Evolutionary conservation across 2,888 invertebrate genomes (phyloP).

Genomic region (Hyposoter didymator): DNA sequence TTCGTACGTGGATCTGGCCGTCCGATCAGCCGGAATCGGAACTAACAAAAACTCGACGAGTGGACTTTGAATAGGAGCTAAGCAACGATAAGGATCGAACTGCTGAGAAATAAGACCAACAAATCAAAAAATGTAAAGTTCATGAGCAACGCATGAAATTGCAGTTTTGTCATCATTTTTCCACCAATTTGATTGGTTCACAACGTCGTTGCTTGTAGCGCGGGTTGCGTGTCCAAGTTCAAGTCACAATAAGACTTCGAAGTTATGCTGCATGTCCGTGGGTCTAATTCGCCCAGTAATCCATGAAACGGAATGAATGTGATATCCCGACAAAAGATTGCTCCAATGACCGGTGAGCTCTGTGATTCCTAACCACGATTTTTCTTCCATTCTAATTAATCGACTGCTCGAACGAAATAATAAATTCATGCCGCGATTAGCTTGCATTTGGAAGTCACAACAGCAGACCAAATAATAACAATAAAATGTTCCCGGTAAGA

Average conservation of each 20-base stretch:
- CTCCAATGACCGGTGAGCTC: background rate
- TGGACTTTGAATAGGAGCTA: conserved; percentile 42
- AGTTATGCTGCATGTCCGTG: no score
- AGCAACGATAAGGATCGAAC: conserved; percentile 29
- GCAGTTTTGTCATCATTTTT: no score
- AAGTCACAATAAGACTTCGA: no score
- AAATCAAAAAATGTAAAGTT: no score
- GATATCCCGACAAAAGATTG: background rate
- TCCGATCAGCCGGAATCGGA: conserved; percentile 40
- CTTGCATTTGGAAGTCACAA: background rate
- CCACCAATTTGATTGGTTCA: no score
- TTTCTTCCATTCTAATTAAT: background rate
- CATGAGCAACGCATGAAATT: no score
- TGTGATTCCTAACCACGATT: background rate
- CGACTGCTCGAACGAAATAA: background rate
- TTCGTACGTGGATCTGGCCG: conserved; percentile 29
- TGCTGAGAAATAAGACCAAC: conserved; percentile 22
- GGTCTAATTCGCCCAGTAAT: no score
- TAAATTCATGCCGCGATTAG: background rate
- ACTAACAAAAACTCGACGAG: conserved; percentile 13
- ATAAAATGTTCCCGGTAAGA: background rate
- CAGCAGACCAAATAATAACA: background rate
- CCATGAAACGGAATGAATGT: background rate
- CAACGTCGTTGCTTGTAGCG: no score
- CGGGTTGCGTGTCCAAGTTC: no score